Evolutionary conservation across 1,140 invertebrate species (phyloP).

Genomic region (Anastrepha ludens): DNA sequence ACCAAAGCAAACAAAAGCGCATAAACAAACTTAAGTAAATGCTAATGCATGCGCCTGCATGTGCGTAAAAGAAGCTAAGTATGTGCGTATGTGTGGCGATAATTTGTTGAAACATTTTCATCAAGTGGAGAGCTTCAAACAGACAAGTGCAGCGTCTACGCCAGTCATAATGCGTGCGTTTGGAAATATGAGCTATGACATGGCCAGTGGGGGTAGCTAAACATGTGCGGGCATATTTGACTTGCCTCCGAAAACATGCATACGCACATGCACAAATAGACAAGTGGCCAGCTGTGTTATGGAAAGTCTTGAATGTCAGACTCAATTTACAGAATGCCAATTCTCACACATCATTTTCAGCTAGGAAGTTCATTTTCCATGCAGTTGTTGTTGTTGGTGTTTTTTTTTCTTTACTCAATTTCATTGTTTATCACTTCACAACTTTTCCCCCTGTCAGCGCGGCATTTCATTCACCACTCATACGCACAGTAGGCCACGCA

Average conservation of each 20-base stretch:
- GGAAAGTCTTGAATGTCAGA: constrained; percentile 46
- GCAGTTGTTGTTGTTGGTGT: background rate
- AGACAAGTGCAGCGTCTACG: background rate
- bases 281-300: background rate
- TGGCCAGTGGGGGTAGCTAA: too few relatives aligned
- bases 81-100: background rate
- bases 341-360: constrained; percentile 31
- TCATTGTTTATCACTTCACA: constrained; percentile 42
- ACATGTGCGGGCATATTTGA: background rate
- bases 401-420: background rate
- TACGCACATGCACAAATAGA: too few relatives aligned
- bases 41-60: background rate
- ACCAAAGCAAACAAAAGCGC: background rate
- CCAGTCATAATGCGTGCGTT: too few relatives aligned
- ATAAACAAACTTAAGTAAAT: constrained; percentile 27
- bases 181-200: too few relatives aligned
- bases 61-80: background rate
- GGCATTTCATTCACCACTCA: background rate
- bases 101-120: constrained; percentile 43
- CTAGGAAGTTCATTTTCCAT: background rate
- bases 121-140: background rate
- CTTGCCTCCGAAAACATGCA: too few relatives aligned
- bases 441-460: background rate
- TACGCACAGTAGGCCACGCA: constrained; percentile 31
- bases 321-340: constrained; percentile 26